Conservation (phyloP, 2,113 vertebrate species). For the Blennius ocellaris region DNA sequence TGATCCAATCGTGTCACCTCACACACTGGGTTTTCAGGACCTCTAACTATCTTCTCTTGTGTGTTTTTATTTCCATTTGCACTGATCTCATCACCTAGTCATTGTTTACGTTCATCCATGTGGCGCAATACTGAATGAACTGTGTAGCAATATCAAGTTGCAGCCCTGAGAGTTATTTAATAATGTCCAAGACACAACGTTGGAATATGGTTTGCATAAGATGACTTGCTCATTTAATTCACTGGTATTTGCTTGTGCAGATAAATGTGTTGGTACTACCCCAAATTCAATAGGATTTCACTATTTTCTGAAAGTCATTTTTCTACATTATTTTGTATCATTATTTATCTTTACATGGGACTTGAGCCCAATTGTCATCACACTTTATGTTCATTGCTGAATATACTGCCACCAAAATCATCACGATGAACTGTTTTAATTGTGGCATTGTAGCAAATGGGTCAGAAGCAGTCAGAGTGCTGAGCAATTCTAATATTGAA, state of each 20-base stretch:
- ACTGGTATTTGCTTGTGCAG: conserved; percentile 35
- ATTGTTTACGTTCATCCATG: conserved; percentile 52
- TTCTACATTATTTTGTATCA: conserved; percentile 25
- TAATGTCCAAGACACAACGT: conserved; percentile 8
- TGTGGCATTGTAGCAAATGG: conserved; percentile 21
- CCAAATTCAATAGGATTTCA: conserved; percentile 5
- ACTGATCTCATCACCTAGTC: conserved; percentile 49
- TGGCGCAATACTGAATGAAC: conserved; percentile 58
- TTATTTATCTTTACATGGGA: conserved; percentile 18
- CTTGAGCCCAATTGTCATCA: conserved; percentile 18
- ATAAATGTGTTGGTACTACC: not conserved
- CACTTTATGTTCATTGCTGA: conserved; percentile 19
- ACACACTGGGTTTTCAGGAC: conserved; percentile 54
- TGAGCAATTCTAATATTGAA: not conserved
- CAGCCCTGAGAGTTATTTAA: conserved; percentile 18
- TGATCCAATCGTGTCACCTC: conserved; percentile 59
- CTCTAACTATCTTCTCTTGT: conserved; percentile 45
- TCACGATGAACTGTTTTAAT: conserved; percentile 12
- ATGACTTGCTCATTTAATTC: conserved; percentile 32
- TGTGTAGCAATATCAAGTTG: conserved; percentile 59
- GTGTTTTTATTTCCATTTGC: conserved; percentile 46
- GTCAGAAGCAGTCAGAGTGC: conserved; percentile 11
- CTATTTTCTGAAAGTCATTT: conserved; percentile 26
- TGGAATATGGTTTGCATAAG: conserved; percentile 28
- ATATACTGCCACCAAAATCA: conserved; percentile 58